These are phyloP conservation scores for Brienomyrus longianalis DNA, from an alignment of 2,113 vertebrate species.

Conservation along the genomic window DNA sequence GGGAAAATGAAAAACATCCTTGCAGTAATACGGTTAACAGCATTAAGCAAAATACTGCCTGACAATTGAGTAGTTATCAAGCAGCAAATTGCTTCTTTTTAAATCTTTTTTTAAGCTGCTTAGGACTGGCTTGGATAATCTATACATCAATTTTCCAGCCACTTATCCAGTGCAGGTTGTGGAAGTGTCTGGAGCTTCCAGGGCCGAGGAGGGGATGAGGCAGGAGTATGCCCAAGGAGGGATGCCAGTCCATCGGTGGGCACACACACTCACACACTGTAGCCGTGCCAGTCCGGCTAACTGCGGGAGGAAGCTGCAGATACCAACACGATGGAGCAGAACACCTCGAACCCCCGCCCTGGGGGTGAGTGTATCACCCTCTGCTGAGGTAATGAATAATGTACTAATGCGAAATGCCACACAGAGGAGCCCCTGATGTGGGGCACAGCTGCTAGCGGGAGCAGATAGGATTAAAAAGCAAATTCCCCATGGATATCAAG, in stretches of 20 bases:
- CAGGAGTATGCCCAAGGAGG: background rate
- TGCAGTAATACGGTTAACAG: background rate
- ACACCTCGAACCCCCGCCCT: background rate
- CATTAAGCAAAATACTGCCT: background rate
- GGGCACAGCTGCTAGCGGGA: background rate
- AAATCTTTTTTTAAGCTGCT: constrained; percentile 2
- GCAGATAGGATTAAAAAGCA: constrained; percentile 35
- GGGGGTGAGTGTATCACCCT: background rate
- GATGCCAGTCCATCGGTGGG: background rate
- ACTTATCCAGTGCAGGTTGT: background rate
- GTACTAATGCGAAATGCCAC: background rate
- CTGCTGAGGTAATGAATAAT: background rate
- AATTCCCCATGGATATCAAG: background rate
- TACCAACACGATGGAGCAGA: background rate
- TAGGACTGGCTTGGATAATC: background rate
- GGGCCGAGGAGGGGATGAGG: background rate
- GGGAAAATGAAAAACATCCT: background rate
- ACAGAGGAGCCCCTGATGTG: background rate
- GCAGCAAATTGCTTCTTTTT: background rate
- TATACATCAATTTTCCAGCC: background rate
- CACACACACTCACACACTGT: background rate
- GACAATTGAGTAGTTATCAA: background rate
- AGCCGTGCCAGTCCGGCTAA: background rate
- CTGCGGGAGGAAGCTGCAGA: background rate
- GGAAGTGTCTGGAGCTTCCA: background rate